Evolutionary conservation across 2,113 vertebrate species (phyloP).

Genomic region (Plecturocebus donacophilus): DNA sequence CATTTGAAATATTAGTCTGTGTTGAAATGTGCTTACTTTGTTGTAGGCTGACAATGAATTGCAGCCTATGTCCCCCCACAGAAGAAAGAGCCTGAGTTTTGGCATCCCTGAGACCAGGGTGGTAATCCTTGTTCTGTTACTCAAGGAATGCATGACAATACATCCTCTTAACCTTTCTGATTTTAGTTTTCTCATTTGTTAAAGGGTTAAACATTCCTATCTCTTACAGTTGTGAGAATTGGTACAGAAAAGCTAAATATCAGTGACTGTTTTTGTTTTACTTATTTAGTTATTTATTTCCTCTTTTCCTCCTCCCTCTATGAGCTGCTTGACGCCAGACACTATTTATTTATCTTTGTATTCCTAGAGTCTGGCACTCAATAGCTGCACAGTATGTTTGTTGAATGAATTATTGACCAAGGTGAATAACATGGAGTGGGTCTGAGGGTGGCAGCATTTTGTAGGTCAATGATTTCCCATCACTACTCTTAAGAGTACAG

Average conservation of each 20-base stretch:
- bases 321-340: slow-evolving; percentile 12
- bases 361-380: slow-evolving; percentile 30
- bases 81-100: background rate
- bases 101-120: background rate
- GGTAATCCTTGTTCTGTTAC: background rate
- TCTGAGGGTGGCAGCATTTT: slow-evolving; percentile 47
- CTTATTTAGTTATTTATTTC: background rate
- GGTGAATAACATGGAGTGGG: slow-evolving; percentile 46
- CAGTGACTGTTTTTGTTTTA: background rate
- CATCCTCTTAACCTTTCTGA: background rate
- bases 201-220: background rate
- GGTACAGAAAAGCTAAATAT: background rate
- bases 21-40: background rate
- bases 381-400: slow-evolving; percentile 53
- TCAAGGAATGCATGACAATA: background rate
- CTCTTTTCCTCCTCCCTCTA: background rate
- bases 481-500: slow-evolving; percentile 1
- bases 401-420: slow-evolving; percentile 73
- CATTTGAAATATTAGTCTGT: slow-evolving; percentile 52
- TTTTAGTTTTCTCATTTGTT: background rate
- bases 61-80: background rate
- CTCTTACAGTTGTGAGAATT: background rate
- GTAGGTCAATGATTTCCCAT: slow-evolving; percentile 51
- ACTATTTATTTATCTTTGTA: slow-evolving; percentile 26
- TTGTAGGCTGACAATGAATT: slow-evolving; percentile 19